phyloP scores from a whole-genome alignment of 1,140 invertebrate genomes.

The Galleria mellonella region DNA sequence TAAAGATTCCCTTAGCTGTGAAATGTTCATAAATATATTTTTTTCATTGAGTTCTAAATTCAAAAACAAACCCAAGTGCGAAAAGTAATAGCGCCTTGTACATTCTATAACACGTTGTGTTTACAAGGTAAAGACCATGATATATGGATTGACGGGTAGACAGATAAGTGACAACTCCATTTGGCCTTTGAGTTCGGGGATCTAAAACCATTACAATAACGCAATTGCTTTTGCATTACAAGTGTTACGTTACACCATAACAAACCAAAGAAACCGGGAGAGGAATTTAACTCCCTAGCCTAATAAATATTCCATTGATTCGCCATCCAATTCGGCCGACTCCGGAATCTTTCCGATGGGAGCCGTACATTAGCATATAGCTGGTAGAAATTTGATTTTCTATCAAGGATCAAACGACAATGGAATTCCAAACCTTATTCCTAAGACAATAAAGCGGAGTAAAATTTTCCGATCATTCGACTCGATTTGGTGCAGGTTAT shows the following conservation, averaged over 20 bases:
- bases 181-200: no score
- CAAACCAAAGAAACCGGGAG: constrained; percentile 17
- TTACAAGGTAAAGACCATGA: no score
- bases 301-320: constrained; percentile 64
- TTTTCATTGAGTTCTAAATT: no score
- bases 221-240: constrained; percentile 10
- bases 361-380: constrained; percentile 45
- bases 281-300: constrained; percentile 28
- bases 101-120: no score
- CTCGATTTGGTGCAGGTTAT: constrained; percentile 15
- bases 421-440: constrained; percentile 17
- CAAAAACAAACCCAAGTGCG: no score
- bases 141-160: no score
- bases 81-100: no score
- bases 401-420: not conserved
- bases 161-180: no score
- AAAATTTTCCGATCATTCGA: not conserved
- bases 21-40: no score
- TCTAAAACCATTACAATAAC: not conserved
- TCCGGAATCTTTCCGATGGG: constrained; percentile 54
- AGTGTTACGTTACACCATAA: constrained; percentile 17
- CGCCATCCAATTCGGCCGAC: constrained; percentile 48
- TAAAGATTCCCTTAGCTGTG: no score
- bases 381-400: constrained; percentile 18
- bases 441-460: constrained; percentile 1